phyloP scores from a whole-genome alignment of 2,797 vertebrate species.

The Anguilla obscura region DNA sequence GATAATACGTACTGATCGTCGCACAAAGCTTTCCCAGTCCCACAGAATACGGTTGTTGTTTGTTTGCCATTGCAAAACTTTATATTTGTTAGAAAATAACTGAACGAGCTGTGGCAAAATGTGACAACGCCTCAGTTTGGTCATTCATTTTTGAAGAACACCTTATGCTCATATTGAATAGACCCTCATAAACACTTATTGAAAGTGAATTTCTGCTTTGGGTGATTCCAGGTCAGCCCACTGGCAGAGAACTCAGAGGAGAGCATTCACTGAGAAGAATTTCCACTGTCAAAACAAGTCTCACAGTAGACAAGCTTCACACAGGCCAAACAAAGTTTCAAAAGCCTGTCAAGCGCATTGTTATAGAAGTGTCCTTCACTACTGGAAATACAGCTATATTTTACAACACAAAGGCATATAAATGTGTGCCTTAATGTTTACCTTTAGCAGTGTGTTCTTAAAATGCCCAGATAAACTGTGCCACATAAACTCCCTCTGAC shows the following conservation, averaged over 20 bases:
- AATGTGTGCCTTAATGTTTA: not conserved
- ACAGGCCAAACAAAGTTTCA: conserved; percentile 8
- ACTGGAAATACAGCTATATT: not conserved
- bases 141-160: not conserved
- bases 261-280: not conserved
- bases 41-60: not conserved
- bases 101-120: not conserved
- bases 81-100: not conserved
- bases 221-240: conserved; percentile 21
- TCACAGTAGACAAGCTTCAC: conserved; percentile 7
- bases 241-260: conserved; percentile 7
- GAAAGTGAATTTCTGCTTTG: not conserved
- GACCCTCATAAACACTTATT: not conserved
- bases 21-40: not conserved
- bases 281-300: not conserved
- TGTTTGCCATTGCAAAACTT: not conserved
- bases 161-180: not conserved
- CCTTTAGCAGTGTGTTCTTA: not conserved
- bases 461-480: not conserved
- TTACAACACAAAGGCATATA: not conserved
- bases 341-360: not conserved
- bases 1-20: not conserved
- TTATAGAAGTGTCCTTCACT: not conserved
- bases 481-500: not conserved
- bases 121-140: not conserved